Evolutionary conservation across 2,797 vertebrate species (phyloP).

Genomic region (Poliocrania exsul): DNA sequence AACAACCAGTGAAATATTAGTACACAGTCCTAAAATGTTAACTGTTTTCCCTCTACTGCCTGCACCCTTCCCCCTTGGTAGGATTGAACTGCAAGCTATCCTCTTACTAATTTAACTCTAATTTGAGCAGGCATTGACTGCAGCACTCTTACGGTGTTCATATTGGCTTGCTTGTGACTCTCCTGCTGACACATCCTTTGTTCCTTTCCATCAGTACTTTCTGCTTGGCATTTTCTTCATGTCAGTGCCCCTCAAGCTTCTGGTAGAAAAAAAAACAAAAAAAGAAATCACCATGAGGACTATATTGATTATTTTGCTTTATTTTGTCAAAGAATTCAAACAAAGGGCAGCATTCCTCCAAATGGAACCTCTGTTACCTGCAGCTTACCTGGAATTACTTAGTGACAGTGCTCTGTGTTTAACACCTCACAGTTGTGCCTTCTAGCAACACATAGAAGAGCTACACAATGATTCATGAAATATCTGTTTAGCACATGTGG

Average conservation of each 20-base stretch:
- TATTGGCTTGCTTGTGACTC: not conserved
- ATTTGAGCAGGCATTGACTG: not conserved
- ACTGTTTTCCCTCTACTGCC: not conserved
- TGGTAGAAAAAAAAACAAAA: not conserved
- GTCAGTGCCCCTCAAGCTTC: not conserved
- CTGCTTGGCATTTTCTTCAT: conserved; percentile 13
- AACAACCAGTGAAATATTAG: not conserved
- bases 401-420: not conserved
- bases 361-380: not conserved
- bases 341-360: not conserved
- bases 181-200: not conserved
- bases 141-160: not conserved
- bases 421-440: not conserved
- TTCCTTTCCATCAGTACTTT: conserved; percentile 8
- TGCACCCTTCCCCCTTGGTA: not conserved
- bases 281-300: not conserved
- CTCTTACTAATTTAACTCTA: conserved; percentile 20
- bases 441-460: not conserved
- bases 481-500: not conserved
- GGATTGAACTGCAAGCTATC: conserved; percentile 8
- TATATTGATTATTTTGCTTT: not conserved
- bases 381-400: not conserved
- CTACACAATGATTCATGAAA: not conserved
- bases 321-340: not conserved
- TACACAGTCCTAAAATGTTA: not conserved